Evolutionary conservation across 2,797 vertebrate genomes (phyloP).

Genomic region (Micromesistius poutassou): DNA sequence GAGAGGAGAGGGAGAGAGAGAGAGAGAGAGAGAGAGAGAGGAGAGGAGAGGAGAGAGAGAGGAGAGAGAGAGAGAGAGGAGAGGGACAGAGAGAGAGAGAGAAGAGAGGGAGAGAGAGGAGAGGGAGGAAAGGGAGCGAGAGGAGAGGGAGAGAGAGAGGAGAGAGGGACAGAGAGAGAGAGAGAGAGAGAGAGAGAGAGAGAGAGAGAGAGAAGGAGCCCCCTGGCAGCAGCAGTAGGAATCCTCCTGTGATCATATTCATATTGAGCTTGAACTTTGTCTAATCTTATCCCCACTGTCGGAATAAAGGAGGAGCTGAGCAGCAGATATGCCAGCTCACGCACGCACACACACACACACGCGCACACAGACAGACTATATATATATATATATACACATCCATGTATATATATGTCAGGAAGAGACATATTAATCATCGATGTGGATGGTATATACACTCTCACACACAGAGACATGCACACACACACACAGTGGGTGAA

Average conservation of each 20-base stretch:
- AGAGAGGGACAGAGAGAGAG: neutral
- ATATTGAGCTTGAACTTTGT: slow-evolving; percentile 60
- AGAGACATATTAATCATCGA: slow-evolving; percentile 46
- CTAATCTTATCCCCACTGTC: slow-evolving; percentile 63
- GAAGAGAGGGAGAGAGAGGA: too few relatives aligned
- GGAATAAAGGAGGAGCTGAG: slow-evolving; percentile 56
- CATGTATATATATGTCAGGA: slow-evolving; percentile 7
- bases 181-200: too few relatives aligned
- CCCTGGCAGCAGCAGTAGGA: slow-evolving; percentile 39
- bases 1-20: too few relatives aligned
- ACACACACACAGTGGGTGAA: slow-evolving; percentile 22
- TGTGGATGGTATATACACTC: neutral
- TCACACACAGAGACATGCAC: slow-evolving; percentile 17
- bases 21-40: too few relatives aligned
- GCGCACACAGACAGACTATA: slow-evolving; percentile 38
- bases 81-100: too few relatives aligned
- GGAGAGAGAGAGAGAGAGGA: too few relatives aligned
- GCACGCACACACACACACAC: slow-evolving; percentile 48
- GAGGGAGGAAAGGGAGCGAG: slow-evolving; percentile 1
- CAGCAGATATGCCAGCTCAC: slow-evolving; percentile 44
- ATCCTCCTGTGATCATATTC: slow-evolving; percentile 64
- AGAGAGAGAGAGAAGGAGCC: neutral
- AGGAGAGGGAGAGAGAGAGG: neutral
- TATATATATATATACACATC: slow-evolving; percentile 34
- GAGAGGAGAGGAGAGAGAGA: neutral